phyloP scores from a whole-genome alignment of 2,113 vertebrate species.

The Chloroceryle aenea region DNA sequence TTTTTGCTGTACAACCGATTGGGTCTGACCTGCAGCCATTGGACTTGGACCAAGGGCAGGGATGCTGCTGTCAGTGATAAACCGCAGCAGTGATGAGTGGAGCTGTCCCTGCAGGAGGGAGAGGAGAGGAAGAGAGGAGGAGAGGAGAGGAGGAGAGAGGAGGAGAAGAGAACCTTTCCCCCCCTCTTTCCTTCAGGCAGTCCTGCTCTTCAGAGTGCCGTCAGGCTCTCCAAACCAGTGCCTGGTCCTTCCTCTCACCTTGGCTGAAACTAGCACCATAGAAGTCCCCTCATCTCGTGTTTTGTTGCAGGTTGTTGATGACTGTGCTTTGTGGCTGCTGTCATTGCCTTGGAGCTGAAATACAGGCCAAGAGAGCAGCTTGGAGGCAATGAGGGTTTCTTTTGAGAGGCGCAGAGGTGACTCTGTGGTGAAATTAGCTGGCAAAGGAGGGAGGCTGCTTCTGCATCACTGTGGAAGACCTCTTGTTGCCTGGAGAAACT shows the following conservation, averaged over 20 bases:
- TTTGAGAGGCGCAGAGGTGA: not conserved
- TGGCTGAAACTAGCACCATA: not conserved
- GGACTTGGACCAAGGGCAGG: not conserved
- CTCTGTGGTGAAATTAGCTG: not conserved
- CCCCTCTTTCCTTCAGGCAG: not conserved
- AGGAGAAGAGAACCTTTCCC: too few species aligned
- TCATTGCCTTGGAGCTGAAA: not conserved
- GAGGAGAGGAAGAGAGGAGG: too few species aligned
- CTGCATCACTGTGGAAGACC: not conserved
- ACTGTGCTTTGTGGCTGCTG: not conserved
- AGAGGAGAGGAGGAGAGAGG: too few species aligned
- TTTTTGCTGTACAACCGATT: not conserved
- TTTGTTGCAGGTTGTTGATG: not conserved
- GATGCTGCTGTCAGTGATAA: not conserved
- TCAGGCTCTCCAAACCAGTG: not conserved
- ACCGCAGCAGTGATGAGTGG: not conserved
- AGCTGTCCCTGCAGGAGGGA: not conserved
- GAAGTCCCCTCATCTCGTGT: accelerated
- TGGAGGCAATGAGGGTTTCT: not conserved
- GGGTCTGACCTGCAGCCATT: not conserved
- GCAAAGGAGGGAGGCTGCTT: not conserved
- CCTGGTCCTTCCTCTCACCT: not conserved
- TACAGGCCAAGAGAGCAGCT: not conserved
- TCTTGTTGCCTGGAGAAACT: not conserved
- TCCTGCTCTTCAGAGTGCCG: not conserved